Conservation (phyloP, 2,797 vertebrate species). For the Sitta carolinensis region DNA sequence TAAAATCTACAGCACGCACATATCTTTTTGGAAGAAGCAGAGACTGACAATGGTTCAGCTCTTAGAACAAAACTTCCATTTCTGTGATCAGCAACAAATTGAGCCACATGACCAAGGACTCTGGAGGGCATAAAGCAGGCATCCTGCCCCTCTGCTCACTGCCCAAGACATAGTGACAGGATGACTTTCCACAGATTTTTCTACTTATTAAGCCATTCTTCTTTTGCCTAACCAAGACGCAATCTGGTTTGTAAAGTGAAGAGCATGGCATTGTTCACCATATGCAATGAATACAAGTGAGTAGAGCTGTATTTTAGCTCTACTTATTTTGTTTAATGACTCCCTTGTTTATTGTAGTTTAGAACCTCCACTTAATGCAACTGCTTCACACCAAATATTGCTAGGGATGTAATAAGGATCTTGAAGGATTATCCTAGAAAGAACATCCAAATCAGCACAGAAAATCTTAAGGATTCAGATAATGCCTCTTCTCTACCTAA, state of each 20-base stretch:
- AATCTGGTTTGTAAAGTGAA: not conserved
- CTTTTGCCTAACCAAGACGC: not conserved
- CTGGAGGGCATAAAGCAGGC: not conserved
- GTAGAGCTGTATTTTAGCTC: not conserved
- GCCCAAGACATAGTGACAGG: not conserved
- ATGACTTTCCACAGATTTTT: not conserved
- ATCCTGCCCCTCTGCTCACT: not conserved
- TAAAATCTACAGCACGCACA: not conserved
- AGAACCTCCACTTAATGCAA: not conserved
- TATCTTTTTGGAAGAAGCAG: not conserved
- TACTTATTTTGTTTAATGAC: not conserved
- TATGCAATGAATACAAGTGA: not conserved
- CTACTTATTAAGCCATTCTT: not conserved
- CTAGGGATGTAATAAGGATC: not conserved
- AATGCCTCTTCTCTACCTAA: not conserved
- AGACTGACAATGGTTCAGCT: not conserved
- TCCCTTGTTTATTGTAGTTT: not conserved
- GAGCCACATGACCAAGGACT: not conserved
- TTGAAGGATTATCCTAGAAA: not conserved
- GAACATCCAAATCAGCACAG: not conserved
- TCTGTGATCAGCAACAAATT: not conserved
- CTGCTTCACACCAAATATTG: not conserved
- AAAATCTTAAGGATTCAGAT: not conserved
- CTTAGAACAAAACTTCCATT: not conserved
- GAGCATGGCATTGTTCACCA: not conserved